Evolutionary conservation across 2,113 vertebrate genomes (phyloP), one percentile per base, ranked within the genome.

Genomic region (Pseudolaguvia tuberculata): DNA sequence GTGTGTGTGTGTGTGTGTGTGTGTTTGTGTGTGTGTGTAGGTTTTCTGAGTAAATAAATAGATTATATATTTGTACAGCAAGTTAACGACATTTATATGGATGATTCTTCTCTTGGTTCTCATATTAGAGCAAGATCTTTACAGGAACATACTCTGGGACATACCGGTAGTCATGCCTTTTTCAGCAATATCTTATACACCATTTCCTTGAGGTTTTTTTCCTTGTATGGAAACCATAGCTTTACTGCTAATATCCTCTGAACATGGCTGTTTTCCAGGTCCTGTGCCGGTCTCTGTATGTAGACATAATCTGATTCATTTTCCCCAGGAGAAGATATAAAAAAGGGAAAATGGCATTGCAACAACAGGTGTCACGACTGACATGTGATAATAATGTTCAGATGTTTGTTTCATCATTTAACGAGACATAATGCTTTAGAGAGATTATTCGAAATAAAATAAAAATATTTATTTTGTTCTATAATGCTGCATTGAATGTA

Each of bases 401-500:
- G 25, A 39, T 42, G 29, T 77, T 70, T 35, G 31, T 3, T 53
- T 52, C 29, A 52, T 35, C 59, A 61, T 23, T 70, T 77, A 77
- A 77, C 62, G 31, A 62, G 66, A 23, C 73, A 75, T 61, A 70
- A 66, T 23, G 15, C 56, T 52, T 56, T 61, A 29, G 66, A 61
- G 56, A 70, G 15, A 66, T 4, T 27, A 47, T 14, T 12, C 21
- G 2, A 15, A 48, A 10, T 1, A 45, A 23, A 45, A 23, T 42
- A 21, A 65, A 47, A 18, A 17, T 21, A 47, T 66, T 4, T 14
- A 47, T 8, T 42, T 42, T 42, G 39, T 42, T 6, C 5, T 42
- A 42, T 9, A 42, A 9, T 8, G 9, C 7, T 9, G 39, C 39
- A 42, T 42, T 9, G 7, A 42, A 42, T 42, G 4, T 42, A 42